Base-by-base conservation (phyloP, 2,888 invertebrate species). In the Argyra leucocephala region DNA sequence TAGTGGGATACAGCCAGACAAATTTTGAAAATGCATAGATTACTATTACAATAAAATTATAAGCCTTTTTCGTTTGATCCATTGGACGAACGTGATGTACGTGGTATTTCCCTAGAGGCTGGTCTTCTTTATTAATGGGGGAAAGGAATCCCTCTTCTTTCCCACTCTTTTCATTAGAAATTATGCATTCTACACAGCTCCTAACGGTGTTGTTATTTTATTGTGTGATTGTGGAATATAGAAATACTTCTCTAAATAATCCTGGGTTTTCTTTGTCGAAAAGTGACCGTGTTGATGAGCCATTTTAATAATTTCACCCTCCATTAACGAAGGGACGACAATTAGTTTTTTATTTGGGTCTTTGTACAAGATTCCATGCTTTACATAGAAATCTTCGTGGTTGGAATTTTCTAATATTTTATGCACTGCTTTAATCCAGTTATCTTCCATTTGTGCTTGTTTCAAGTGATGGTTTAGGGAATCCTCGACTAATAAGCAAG, bases 111-210 rank as follows among this genome's bases (percentile, higher is more conserved):
- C 58, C 18, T 23, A 68, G n/a, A 1, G 69, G 67, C 18, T n/a
- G 61, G 57, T 67, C 69, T 3, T 22, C 58, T 63, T 70, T 69
- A 22, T 66, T 48, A 22, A 67, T 69, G 12, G 68, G 67, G 3
- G 23, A 65, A 1, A 69, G 64, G n/a, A 66, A 64, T 12, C 67
- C 65, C 23, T 59, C 59, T 57, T 65, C 67, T 15, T 61, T 66
- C 21, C 69, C 66, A 3, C 62, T 48, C 57, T 70, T 70, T 3
- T 66, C 60, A 2, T 69, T 64, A 0, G 63, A 26, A 10, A 70
- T 62, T 7, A 68, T 68, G 37, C 70, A 71, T 31, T 67, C 65
- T 1, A 69, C 37, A 57, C 69, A 70, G 4, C 63, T 66, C 64
- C 61, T 67, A 3, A 69, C 66, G n/a, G n/a, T n/a, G n/a, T n/a